These are phyloP conservation scores for Drosophila setosimentum DNA, from an alignment of 2,888 invertebrate species.

Conservation along the genomic window DNA sequence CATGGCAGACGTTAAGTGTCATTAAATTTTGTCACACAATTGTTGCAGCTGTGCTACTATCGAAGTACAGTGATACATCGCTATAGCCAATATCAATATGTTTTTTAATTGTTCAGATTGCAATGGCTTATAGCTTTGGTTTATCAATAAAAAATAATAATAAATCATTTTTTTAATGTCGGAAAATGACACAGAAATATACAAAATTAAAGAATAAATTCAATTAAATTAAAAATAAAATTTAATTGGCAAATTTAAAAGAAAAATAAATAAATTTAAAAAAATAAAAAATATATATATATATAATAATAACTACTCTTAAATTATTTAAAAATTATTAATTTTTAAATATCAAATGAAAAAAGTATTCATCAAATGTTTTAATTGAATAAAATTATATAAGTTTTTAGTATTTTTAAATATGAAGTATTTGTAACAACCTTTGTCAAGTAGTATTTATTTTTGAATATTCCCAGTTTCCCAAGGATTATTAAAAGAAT, in stretches of 20 bases:
- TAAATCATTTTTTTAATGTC: neutral
- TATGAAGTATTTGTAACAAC: neutral
- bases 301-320: neutral
- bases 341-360: neutral
- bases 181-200: neutral
- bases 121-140: neutral
- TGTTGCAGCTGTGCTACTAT: slow-evolving; percentile 41
- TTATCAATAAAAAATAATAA: neutral
- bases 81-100: slow-evolving; percentile 4
- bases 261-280: accelerated
- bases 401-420: neutral
- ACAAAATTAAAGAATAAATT: neutral
- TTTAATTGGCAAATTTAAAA: neutral
- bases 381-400: neutral
- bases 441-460: neutral
- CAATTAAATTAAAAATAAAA: neutral
- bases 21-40: slow-evolving; percentile 63
- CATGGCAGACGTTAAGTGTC: slow-evolving; percentile 63
- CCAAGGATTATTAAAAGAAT: neutral
- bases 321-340: neutral
- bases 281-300: neutral
- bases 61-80: slow-evolving; percentile 22
- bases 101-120: neutral
- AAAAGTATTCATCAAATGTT: neutral
- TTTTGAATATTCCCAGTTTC: neutral